A percentile compares a stretch with the other conserved stretches of the same genome.
phyloP scores from a whole-genome alignment of 2,797 vertebrate species.

The Artibeus lituratus region DNA sequence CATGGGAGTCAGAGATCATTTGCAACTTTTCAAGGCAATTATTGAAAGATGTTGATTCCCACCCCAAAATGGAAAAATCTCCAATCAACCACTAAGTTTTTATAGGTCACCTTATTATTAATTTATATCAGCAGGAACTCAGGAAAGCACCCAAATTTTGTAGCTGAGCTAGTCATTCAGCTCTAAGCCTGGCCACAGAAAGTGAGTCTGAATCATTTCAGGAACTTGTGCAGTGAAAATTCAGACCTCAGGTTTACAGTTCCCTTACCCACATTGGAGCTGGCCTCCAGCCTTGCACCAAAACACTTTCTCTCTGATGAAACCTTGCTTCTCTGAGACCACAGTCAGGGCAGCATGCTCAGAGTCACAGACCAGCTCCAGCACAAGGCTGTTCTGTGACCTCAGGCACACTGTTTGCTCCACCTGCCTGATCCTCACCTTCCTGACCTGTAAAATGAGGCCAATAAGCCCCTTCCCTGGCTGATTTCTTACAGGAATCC shows the following conservation, averaged over 20 bases:
- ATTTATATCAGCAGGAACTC: conserved; percentile 47
- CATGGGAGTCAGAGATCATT: conserved; percentile 17
- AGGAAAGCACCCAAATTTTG: conserved; percentile 48
- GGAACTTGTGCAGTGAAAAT: not conserved
- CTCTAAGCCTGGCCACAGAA: not conserved
- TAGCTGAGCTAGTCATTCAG: conserved; percentile 7
- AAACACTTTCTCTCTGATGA: not conserved
- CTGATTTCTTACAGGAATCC: not conserved
- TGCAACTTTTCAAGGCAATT: conserved; percentile 51
- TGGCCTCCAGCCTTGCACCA: not conserved
- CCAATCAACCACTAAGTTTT: conserved; percentile 39
- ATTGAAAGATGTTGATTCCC: conserved; percentile 46
- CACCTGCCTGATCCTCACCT: not conserved
- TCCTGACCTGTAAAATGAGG: not conserved
- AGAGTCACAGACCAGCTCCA: not conserved
- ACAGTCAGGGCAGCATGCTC: not conserved
- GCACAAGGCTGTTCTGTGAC: not conserved
- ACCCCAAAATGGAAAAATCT: conserved; percentile 26
- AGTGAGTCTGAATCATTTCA: not conserved
- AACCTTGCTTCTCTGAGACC: not conserved
- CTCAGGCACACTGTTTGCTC: not conserved
- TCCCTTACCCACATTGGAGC: not conserved
- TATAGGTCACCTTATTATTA: conserved; percentile 47
- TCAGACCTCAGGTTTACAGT: not conserved
- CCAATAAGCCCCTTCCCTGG: not conserved